Evolutionary conservation across 2,797 vertebrate species (phyloP), one percentile per base, ranked within the genome.

Genomic region (Cheirogaleus major): DNA sequence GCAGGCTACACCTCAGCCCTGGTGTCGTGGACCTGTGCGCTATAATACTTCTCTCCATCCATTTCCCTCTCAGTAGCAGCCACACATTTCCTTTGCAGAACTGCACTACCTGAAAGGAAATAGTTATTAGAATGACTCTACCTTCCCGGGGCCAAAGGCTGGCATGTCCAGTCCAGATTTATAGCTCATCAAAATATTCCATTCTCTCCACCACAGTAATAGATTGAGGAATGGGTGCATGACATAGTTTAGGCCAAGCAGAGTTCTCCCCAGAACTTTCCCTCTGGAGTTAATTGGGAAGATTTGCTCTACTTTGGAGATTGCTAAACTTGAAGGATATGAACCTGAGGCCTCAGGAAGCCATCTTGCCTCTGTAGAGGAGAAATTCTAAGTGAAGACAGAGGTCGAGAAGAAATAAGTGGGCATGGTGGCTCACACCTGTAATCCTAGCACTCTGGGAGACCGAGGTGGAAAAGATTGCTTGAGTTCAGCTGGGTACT

Each of bases 261-360:
- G 30, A 87, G 30, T 90, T 38, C 27, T 92, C 70, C 35, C 67
- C 48, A 89, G 79, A 48, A 92, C 25, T 72, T 95, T 90, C 72
- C 80, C 43, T 93, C 78, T 95, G 27, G 55, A 82, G 41, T 84
- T 95, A 82, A 43, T 35, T 89, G 70, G 59, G n/a, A 91, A 43
- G 59, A 89, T 35, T 76, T 91, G 55, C 45, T 52, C 45, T 72
- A 65, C 52, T 75, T 89, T 70, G 38, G 45, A 79, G 76, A 86
- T 25, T 75, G 52, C 76, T 95, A 65, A 94, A 86, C 52, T 89
- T 76, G n/a, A 93, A 93, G 67, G 43, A 82, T 85, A 59, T 82
- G 65, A 95, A 13, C 17, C 78, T 57, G 23, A 76, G 69, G 41
- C 59, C 76, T 48, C 35, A 50, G n/a, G 52, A 95, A 61, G 41